Percentiles rank a stretch among this genome's conserved stretches.
phyloP scores from a whole-genome alignment of 1,140 invertebrate genomes.

The Agrilus planipennis region DNA sequence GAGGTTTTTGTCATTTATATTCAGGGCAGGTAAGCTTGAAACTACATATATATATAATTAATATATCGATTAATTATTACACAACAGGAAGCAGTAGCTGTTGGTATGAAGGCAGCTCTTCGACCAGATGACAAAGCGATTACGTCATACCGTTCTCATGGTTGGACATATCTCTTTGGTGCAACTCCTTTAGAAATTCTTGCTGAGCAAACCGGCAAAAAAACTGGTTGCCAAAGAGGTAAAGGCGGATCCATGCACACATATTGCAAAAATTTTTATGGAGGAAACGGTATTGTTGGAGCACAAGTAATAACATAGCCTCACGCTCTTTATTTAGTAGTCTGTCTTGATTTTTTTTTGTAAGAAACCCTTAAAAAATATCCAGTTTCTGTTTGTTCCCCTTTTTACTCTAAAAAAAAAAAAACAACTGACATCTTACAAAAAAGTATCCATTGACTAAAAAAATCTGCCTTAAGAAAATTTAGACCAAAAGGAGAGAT shows the following conservation, averaged over 20 bases:
- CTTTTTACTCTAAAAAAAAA: no score
- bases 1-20: conserved; percentile 97
- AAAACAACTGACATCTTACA: no score
- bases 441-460: no score
- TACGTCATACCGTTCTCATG: conserved; percentile 94
- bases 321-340: no score
- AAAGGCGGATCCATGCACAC: conserved; percentile 96
- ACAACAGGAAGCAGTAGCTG: conserved; percentile 66
- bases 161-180: conserved; percentile 94
- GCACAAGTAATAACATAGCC: conserved; percentile 68
- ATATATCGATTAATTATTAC: no score
- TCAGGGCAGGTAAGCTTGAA: conserved; percentile 64
- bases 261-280: conserved; percentile 87
- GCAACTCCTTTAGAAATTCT: conserved; percentile 67
- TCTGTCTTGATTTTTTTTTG: no score
- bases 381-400: no score
- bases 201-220: conserved; percentile 79
- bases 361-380: no score
- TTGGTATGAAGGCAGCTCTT: conserved; percentile 83
- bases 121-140: conserved; percentile 81
- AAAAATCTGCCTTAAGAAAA: no score
- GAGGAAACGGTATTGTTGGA: conserved; percentile 98
- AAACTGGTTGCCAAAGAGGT: conserved; percentile 79
- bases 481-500: no score
- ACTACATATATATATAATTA: no score